phyloP scores from a whole-genome alignment of 2,888 invertebrate species.

The Aphelenchoides bicaudatus region DNA sequence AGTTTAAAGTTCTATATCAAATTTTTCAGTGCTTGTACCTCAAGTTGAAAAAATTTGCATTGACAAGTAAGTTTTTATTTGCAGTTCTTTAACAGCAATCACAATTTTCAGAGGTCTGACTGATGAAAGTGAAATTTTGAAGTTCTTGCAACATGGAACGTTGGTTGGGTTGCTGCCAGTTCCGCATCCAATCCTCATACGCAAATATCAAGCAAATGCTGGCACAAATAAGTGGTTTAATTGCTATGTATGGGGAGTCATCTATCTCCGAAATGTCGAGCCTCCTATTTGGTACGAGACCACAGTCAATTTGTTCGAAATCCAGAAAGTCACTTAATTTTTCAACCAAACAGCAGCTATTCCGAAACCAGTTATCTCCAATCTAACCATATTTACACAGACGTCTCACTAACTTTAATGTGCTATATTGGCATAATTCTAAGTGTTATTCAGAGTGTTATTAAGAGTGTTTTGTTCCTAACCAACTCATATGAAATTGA shows the following conservation, averaged over 20 bases:
- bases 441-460: no score
- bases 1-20: no score
- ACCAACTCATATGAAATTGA: no score
- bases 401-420: no score
- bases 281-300: slow-evolving; percentile 99
- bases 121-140: slow-evolving; percentile 97
- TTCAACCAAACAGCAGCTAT: no score
- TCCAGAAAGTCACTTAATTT: slow-evolving; percentile 68
- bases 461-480: no score
- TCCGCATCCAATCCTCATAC: slow-evolving; percentile 95
- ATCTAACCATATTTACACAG: no score
- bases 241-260: slow-evolving; percentile 99
- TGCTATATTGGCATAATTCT: no score
- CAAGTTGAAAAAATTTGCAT: slow-evolving; percentile 99
- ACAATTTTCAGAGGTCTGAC: slow-evolving; percentile 76
- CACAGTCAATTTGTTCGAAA: slow-evolving; percentile 96
- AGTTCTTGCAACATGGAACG: slow-evolving; percentile 96
- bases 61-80: slow-evolving; percentile 75
- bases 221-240: slow-evolving; percentile 99
- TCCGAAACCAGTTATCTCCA: no score
- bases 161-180: slow-evolving; percentile 93
- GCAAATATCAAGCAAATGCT: slow-evolving; percentile 96
- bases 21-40: slow-evolving; percentile 95
- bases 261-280: slow-evolving; percentile 93
- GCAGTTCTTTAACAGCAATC: slow-evolving; percentile 3